A percentile compares a stretch with the other conserved stretches of the same genome.
phyloP scores from a whole-genome alignment of 1,140 invertebrate species.

The Microplitis mediator region DNA sequence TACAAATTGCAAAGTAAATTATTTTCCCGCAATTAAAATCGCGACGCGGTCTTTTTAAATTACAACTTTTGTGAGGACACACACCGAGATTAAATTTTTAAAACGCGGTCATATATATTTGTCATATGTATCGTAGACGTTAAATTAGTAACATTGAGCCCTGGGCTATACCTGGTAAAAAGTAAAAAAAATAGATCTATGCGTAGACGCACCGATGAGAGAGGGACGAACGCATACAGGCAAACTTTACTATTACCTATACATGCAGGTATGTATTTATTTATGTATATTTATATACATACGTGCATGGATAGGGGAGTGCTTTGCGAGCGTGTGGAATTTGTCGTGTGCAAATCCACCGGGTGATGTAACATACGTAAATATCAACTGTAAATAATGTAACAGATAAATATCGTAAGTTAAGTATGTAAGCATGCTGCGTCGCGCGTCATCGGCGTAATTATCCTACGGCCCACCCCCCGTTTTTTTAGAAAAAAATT shows the following conservation, averaged over 20 bases:
- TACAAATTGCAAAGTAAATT: too few relatives aligned
- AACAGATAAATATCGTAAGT: slow-evolving; percentile 61
- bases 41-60: too few relatives aligned
- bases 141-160: neutral
- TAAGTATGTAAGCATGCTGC: slow-evolving; percentile 52
- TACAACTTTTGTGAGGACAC: neutral
- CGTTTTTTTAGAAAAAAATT: slow-evolving; percentile 16
- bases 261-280: too few relatives aligned
- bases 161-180: slow-evolving; percentile 5
- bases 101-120: neutral
- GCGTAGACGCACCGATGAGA: slow-evolving; percentile 36
- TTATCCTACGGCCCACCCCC: slow-evolving; percentile 19
- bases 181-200: slow-evolving; percentile 27
- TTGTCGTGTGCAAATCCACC: slow-evolving; percentile 51
- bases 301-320: slow-evolving; percentile 39
- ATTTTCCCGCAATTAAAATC: too few relatives aligned
- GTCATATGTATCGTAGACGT: too few relatives aligned
- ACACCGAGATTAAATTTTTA: neutral
- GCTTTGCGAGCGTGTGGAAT: slow-evolving; percentile 49
- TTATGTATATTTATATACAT: too few relatives aligned
- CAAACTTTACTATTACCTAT: slow-evolving; percentile 14
- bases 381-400: slow-evolving; percentile 64
- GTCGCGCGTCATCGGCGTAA: slow-evolving; percentile 40
- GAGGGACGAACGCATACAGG: slow-evolving; percentile 26
- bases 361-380: slow-evolving; percentile 64